Percentiles rank a stretch among this genome's conserved stretches.
Evolutionary conservation across 2,113 vertebrate genomes (phyloP).

Genomic region (Ageneiosus marmoratus): DNA sequence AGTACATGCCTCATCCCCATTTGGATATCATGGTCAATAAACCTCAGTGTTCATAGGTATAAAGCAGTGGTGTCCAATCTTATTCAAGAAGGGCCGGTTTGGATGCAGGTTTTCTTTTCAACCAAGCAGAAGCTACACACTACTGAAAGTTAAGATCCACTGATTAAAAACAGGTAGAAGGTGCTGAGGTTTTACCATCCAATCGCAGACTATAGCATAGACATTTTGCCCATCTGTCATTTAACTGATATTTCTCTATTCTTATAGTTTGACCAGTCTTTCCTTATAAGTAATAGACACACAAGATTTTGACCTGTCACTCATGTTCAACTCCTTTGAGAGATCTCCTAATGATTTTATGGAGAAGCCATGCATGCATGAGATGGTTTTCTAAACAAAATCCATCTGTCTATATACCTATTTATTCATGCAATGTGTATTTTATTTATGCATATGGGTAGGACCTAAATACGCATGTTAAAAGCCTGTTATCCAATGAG

Average conservation of each 20-base stretch:
- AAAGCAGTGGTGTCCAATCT: background rate
- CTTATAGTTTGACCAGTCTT: background rate
- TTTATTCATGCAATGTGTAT: no score
- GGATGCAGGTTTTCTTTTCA: no score
- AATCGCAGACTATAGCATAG: background rate
- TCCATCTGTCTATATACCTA: no score
- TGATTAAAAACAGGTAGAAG: no score
- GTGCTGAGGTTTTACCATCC: background rate
- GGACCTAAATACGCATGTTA: background rate
- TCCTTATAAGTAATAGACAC: background rate
- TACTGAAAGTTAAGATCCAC: no score
- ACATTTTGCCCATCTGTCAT: background rate
- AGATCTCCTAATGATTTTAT: background rate
- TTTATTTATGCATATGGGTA: background rate
- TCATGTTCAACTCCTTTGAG: background rate
- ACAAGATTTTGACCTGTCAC: background rate
- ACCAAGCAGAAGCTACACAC: no score
- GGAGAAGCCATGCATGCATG: background rate
- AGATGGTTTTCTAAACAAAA: background rate
- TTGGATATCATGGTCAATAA: conserved; percentile 1
- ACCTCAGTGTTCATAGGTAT: background rate
- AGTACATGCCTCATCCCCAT: background rate
- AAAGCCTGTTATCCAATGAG: background rate
- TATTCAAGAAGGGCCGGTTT: no score
- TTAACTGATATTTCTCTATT: background rate